Percentiles rank a stretch among this genome's conserved stretches.
Evolutionary conservation across 1,140 invertebrate genomes (phyloP).

Genomic region (Calephelis nemesis): DNA sequence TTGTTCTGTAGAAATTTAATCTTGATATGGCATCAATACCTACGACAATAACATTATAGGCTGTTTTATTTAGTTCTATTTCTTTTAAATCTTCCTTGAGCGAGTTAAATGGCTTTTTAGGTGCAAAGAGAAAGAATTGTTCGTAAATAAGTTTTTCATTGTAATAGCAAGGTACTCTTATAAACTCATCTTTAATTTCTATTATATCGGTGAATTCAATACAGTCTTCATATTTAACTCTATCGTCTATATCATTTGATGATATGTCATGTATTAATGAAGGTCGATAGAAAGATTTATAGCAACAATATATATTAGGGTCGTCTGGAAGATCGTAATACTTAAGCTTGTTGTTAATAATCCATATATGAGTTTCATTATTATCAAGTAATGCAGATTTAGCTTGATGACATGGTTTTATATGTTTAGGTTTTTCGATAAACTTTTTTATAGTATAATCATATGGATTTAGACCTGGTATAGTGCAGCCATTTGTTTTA

Average conservation of each 20-base stretch:
- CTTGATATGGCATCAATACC: conserved; percentile 93
- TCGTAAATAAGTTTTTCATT: conserved; percentile 79
- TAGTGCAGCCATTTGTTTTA: conserved; percentile 88
- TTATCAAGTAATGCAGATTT: conserved; percentile 80
- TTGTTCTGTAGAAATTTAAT: conserved; percentile 90
- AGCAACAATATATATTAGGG: conserved; percentile 80
- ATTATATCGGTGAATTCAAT: conserved; percentile 66
- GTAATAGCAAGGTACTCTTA: conserved; percentile 81
- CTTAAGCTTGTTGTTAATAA: conserved; percentile 62
- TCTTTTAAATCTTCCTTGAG: conserved; percentile 35
- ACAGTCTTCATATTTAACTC: conserved; percentile 66
- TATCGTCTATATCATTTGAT: conserved; percentile 60
- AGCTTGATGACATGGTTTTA: conserved; percentile 53
- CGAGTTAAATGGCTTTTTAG: conserved; percentile 55
- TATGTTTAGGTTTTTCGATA: conserved; percentile 59
- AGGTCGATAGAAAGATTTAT: conserved; percentile 80
- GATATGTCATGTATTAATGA: conserved; percentile 62
- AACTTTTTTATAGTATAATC: conserved; percentile 79
- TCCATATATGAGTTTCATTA: conserved; percentile 82
- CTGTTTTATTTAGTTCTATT: conserved; percentile 34
- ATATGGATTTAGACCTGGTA: conserved; percentile 87
- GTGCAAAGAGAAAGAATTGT: conserved; percentile 85
- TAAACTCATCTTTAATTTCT: conserved; percentile 80
- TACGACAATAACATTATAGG: conserved; percentile 86
- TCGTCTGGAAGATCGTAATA: conserved; percentile 79